Percentiles rank a stretch among this genome's conserved stretches.
These are phyloP conservation scores for Pseudomyrmex dendroicus DNA, from an alignment of 1,140 invertebrate genomes.

Conservation along the genomic window DNA sequence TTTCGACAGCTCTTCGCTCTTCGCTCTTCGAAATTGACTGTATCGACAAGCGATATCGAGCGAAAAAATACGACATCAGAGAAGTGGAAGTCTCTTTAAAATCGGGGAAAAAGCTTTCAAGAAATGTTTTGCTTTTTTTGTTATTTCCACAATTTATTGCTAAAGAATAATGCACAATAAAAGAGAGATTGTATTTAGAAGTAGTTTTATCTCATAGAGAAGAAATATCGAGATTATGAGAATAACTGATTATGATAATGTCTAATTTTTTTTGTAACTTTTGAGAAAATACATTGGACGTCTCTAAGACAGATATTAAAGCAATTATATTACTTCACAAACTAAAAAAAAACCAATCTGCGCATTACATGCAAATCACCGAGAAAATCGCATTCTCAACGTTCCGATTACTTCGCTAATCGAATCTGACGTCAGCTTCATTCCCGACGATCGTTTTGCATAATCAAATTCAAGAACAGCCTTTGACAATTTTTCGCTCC, in stretches of 20 bases:
- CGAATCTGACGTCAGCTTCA: neutral
- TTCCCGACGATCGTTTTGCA: constrained; percentile 19
- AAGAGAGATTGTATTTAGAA: too few species aligned
- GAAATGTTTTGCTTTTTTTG: too few species aligned
- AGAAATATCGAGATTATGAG: too few species aligned
- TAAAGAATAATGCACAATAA: neutral
- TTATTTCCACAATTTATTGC: too few species aligned
- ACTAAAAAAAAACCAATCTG: neutral
- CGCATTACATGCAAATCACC: neutral
- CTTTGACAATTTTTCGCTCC: constrained; percentile 56
- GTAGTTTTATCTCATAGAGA: too few species aligned
- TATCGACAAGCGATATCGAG: constrained; percentile 34
- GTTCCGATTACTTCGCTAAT: constrained; percentile 8
- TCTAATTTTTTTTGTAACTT: too few species aligned
- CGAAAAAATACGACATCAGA: neutral
- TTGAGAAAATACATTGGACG: constrained; percentile 12
- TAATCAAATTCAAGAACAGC: constrained; percentile 42
- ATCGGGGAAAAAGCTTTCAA: neutral
- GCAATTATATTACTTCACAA: neutral
- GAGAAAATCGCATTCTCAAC: constrained; percentile 2
- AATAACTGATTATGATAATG: too few species aligned
- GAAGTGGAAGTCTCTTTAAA: neutral
- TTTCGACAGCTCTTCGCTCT: constrained; percentile 55
- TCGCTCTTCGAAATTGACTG: constrained; percentile 45
- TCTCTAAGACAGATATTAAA: neutral